Evolutionary conservation across 2,113 vertebrate genomes (phyloP), one percentile per base, ranked within the genome.

Genomic region (Ondatra zibethicus): DNA sequence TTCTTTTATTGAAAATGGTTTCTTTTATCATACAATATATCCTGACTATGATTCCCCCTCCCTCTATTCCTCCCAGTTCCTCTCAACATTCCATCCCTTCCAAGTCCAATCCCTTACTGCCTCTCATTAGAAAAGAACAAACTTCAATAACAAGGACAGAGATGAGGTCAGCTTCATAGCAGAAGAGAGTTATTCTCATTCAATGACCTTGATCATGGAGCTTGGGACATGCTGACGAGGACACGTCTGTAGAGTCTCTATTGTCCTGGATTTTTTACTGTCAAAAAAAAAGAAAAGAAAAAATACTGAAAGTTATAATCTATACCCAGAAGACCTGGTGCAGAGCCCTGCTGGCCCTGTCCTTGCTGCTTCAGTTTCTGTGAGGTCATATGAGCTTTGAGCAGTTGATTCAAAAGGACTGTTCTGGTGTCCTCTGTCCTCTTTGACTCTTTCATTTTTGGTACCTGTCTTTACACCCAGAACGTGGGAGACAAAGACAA

Each of bases 141-240:
- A 4, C 1, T 81, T 66, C 76, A 27, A 27, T 29, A 42, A 81
- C 31, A 39, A 23, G 33, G 39, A 27, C 88, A 16, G 39, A 80
- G 72, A 42, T 61, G 68, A 75, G 11, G 33, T 72, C 31, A 55
- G 50, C 47, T 75, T 58, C 27, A n/a, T 1, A 33, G 25, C 29
- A 77, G 68, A 72, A 88, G 29, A 55, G 11, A 84, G 36, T 42
- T 58, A 58, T 58, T 58, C 17, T 85, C 42, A 33, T 29, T 84
- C 72, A 94, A 92, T 97, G 70, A 97, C 89, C 89, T 95, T 94
- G 61, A 88, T 42, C 70, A 42, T 2, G n/a, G 16, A 25, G 45
- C 31, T 10, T 25, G 36, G 45, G 55, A 66, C n/a, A 75, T 0
- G 1, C 33, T 63, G 68, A 11, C 3, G 72, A 91, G n/a, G 84